phyloP scores from a whole-genome alignment of 2,797 vertebrate species.

The Euphonia xanthogaster region DNA sequence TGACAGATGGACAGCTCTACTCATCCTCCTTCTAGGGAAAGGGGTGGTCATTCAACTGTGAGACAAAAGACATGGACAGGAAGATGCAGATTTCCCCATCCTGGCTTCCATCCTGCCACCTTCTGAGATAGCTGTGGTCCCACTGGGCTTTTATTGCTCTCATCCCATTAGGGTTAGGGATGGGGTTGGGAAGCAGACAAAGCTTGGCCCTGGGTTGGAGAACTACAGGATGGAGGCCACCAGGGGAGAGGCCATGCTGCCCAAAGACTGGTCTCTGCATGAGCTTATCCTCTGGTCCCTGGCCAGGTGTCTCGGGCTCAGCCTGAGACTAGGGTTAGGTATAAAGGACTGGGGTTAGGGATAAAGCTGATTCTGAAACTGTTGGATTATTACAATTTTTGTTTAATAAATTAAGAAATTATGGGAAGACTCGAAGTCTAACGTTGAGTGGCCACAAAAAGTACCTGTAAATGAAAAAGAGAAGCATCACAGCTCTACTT shows the following conservation, averaged over 20 bases:
- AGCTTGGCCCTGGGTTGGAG: neutral
- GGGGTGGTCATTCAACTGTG: neutral
- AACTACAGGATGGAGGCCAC: neutral
- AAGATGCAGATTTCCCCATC: neutral
- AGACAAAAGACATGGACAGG: neutral
- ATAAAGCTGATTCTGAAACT: neutral
- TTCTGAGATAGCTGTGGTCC: neutral
- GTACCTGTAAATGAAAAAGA: neutral
- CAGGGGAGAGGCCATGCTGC: rapidly evolving
- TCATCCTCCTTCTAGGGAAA: neutral
- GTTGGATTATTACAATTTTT: neutral
- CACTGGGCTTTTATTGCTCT: neutral
- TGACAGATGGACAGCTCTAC: constrained; percentile 35
- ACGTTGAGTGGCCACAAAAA: neutral
- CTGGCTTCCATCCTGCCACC: neutral
- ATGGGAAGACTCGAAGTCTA: neutral
- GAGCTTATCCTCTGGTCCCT: neutral
- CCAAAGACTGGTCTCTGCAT: neutral
- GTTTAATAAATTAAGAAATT: neutral
- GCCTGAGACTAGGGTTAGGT: neutral
- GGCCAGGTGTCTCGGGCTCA: neutral
- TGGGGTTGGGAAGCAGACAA: neutral
- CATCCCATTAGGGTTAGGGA: neutral
- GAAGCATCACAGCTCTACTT: neutral
- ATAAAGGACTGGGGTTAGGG: neutral